Conservation (phyloP, 2,888 invertebrate species). For the Andrena minutula region DNA sequence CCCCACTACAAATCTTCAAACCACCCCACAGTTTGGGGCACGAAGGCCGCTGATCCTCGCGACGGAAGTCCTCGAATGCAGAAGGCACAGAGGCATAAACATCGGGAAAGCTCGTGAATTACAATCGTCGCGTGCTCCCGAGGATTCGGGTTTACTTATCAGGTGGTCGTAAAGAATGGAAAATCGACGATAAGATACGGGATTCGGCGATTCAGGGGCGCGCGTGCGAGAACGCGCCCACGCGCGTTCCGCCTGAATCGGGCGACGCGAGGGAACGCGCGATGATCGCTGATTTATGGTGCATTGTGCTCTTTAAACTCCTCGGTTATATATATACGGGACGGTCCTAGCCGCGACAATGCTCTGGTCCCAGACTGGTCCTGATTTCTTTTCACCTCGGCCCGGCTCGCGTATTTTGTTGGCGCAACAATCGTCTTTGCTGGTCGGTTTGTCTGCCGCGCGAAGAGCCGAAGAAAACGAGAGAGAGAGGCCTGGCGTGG, state of each 20-base stretch:
- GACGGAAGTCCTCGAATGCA: background rate
- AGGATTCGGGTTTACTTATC: conserved; percentile 29
- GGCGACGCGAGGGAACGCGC: conserved; percentile 43
- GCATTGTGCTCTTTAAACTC: conserved; percentile 74
- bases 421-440: conserved; percentile 68
- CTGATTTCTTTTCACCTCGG: conserved; percentile 58
- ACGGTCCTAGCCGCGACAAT: conserved; percentile 54
- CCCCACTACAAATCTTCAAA: background rate
- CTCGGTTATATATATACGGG: conserved; percentile 67
- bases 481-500: conserved; percentile 56
- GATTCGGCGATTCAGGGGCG: conserved; percentile 49
- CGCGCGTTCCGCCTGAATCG: conserved; percentile 49
- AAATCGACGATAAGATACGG: conserved; percentile 54
- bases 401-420: conserved; percentile 70
- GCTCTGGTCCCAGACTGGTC: conserved; percentile 40
- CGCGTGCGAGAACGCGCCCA: conserved; percentile 53
- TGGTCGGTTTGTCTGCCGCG: conserved; percentile 40
- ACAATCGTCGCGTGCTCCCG: conserved; percentile 32
- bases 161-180: conserved; percentile 46
- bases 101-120: conserved; percentile 24
- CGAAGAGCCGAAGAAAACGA: background rate
- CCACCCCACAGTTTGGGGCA: background rate
- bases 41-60: background rate
- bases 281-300: conserved; percentile 77
- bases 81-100: background rate